phyloP scores from a whole-genome alignment of 1,140 invertebrate species.

The Phymorhynchus buccinoides region DNA sequence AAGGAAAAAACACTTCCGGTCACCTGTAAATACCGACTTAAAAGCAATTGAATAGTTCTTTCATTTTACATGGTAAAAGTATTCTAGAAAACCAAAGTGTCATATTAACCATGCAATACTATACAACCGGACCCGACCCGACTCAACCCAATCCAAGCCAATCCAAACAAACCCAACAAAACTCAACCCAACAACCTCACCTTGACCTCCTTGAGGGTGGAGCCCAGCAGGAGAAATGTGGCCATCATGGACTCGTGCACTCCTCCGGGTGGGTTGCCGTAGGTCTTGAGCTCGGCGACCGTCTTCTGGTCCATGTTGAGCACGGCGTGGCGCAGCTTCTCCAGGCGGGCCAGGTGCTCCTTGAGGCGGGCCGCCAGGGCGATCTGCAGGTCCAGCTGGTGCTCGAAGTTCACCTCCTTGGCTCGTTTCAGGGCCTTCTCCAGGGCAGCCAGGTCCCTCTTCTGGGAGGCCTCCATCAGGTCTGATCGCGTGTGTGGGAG shows the following conservation, averaged over 20 bases:
- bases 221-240: slow-evolving; percentile 63
- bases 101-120: too few species aligned
- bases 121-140: too few species aligned
- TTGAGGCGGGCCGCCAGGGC: slow-evolving; percentile 58
- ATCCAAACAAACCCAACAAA: too few species aligned
- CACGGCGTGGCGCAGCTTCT: slow-evolving; percentile 66
- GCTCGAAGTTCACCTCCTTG: slow-evolving; percentile 60
- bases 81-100: too few species aligned
- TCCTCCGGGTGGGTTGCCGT: slow-evolving; percentile 63
- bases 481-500: slow-evolving; percentile 55
- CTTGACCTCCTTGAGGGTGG: slow-evolving; percentile 60
- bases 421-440: slow-evolving; percentile 60
- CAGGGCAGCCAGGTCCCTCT: slow-evolving; percentile 54
- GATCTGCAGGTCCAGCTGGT: slow-evolving; percentile 64
- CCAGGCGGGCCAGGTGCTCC: slow-evolving; percentile 66
- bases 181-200: slow-evolving; percentile 39
- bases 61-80: too few species aligned
- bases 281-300: slow-evolving; percentile 64
- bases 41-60: too few species aligned
- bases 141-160: too few species aligned
- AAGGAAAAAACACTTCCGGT: too few species aligned
- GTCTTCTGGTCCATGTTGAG: slow-evolving; percentile 66
- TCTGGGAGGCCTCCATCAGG: slow-evolving; percentile 59
- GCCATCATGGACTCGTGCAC: slow-evolving; percentile 65
- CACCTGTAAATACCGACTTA: too few species aligned